These are phyloP conservation scores for Palythoa grandiflora DNA, from an alignment of 92 coral and sea anemone genomes.

Conservation along the genomic window DNA sequence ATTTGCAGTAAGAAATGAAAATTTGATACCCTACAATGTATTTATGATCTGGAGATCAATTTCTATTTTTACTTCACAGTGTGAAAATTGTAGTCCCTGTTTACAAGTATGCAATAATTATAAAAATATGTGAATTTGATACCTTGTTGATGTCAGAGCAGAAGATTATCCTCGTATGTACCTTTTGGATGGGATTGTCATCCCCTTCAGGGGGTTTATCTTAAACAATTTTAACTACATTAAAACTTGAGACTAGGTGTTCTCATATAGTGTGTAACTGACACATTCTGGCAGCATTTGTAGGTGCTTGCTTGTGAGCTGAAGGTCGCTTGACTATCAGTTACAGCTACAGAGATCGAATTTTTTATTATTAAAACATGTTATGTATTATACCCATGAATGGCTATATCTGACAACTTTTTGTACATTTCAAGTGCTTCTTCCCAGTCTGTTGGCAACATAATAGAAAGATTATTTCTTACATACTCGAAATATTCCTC, in stretches of 20 bases:
- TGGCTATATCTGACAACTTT: constrained; percentile 36
- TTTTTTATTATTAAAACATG: background rate
- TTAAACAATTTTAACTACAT: background rate
- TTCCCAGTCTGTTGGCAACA: constrained; percentile 36
- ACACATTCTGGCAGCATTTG: background rate
- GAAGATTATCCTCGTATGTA: background rate
- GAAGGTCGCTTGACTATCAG: background rate
- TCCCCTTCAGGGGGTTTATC: background rate
- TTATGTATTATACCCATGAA: constrained; percentile 41
- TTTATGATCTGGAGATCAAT: background rate
- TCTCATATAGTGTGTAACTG: background rate
- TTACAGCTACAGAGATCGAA: constrained; percentile 1
- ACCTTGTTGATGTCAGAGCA: background rate
- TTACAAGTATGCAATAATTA: background rate
- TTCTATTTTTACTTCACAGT: background rate
- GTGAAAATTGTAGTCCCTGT: background rate
- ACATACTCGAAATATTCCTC: constrained; percentile 42
- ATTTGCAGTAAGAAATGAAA: background rate
- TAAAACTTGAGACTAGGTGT: background rate
- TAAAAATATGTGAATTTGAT: background rate
- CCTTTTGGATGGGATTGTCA: background rate
- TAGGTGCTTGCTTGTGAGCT: background rate
- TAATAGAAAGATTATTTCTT: constrained; percentile 23
- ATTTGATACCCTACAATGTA: background rate
- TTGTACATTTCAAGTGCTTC: constrained; percentile 41